Evolutionary conservation across 2,113 vertebrate genomes (phyloP), one percentile per base, ranked within the genome.

Genomic region (Platycercus adscitus): DNA sequence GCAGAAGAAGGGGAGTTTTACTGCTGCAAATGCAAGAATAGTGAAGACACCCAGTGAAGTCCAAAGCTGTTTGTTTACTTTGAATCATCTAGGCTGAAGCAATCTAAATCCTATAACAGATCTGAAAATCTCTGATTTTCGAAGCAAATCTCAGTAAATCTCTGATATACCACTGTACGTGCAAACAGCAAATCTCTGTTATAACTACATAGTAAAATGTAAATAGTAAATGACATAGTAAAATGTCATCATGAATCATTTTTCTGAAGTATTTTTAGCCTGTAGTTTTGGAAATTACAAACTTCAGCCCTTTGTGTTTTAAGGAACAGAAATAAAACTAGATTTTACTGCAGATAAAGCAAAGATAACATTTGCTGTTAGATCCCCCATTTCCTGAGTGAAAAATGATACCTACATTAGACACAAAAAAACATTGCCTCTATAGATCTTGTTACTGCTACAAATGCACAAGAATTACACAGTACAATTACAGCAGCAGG

Each of bases 341-440:
- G 78, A 75, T 85, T 92, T 89, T 93, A 80, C 86, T 3, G 44
- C 58, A 89, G 75, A 84, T 83, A 87, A 95, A 94, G 41, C 89
- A 71, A 95, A 87, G 41, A 35, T 83, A 97, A 78, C 68, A 89
- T 53, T 80, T 92, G 64, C 81, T 95, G 73, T 89, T 93, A 81
- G 43, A 96, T 64, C 20, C 70, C 91, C 69, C 93, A 11, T 82
- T 90, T 77, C 33, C 79, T 58, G 65, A 65, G 26, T 64, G 92
- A 85, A 83, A 60, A 86, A 76, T 69, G 68, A 93, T 92, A 86
- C 77, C 75, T 96, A 56, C 72, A 76, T 64, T 61, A 66, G 71
- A 75, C 46, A 87, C 60, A 93, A 91, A 92, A 77, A 81, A 95
- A 49, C 66, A 87, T 12, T 63, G 64, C 77, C 81, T 89, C 29